Base-by-base conservation (phyloP, 1,140 invertebrate genomes). In the Carposina sasakii region DNA sequence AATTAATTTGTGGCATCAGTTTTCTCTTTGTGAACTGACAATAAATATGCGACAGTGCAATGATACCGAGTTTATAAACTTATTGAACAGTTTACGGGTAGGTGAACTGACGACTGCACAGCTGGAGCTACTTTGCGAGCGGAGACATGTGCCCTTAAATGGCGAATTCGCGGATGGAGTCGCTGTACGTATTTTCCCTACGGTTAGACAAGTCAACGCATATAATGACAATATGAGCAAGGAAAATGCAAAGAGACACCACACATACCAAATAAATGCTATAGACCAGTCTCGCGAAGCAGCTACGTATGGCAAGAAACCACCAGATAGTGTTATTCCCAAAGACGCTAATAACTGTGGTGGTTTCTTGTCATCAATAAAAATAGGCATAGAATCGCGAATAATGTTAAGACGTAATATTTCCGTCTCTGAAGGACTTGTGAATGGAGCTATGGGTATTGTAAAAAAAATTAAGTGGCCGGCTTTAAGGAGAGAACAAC, bases 381-480 rank as follows among this genome's bases (percentile, higher is more conserved):
- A 23, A 12, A 19, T 60, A 24, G 50, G 24, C n/a, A 17, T 36
- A 9, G 58, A 51, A 42, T 55, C 52, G 4, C 47, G 54, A 6
- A 48, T 63, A 1, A 63, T 63, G 55, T 26, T 55, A 21, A 47
- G 57, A 13, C 44, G 49, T 3, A 63, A 63, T 22, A 60, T 65
- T 0, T 10, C 49, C 1, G 54, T 60, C 8, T 60, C 52, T 13
- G 58, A 61, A 8, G 58, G 58, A 0, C 50, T 67, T 3, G 60
- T 60, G 0, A 63, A 67, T 30, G 64, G 61, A 40, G 56, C 55
- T 8, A 62, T 62, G 58, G 56, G 52, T 40, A 33, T 64, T 28
- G 24, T 62, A 13, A 60, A 58, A 45, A 51, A 44, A 46, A 40
- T 56, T 33, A 56, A 53, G 49, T 67, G 58, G 49, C 54, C 58